Evolutionary conservation across 2,113 vertebrate genomes (phyloP).

Genomic region (Ciconia boyciana): DNA sequence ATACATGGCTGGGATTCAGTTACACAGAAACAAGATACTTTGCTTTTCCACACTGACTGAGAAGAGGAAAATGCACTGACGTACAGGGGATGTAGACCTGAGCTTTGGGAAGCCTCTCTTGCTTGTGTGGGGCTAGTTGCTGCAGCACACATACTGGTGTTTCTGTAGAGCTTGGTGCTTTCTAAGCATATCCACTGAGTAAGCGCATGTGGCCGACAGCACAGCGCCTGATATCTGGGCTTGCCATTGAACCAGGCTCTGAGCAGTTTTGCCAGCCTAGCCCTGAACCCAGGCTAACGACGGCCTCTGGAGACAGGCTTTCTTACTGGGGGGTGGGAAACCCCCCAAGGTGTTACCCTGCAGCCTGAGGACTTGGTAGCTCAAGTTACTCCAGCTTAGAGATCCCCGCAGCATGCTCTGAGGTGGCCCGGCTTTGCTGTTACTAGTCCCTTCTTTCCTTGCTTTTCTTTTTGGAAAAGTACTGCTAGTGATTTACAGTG

Average conservation of each 20-base stretch:
- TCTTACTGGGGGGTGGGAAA: background rate
- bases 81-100: background rate
- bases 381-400: background rate
- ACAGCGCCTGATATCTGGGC: fast-evolving
- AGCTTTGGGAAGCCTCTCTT: background rate
- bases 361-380: background rate
- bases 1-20: constrained; percentile 37
- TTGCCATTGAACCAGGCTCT: background rate
- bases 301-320: background rate
- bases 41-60: background rate
- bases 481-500: background rate
- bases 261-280: background rate
- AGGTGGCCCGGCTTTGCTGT: background rate
- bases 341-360: background rate
- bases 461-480: background rate
- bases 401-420: background rate
- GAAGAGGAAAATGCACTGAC: background rate
- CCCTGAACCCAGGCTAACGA: background rate
- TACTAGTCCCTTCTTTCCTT: background rate
- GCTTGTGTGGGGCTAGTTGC: background rate
- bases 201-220: background rate
- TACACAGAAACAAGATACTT: constrained; percentile 46
- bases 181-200: background rate
- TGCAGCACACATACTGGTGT: background rate
- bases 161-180: background rate